A percentile compares a stretch with the other conserved stretches of the same genome.
Evolutionary conservation across 2,888 invertebrate species (phyloP).

Genomic region (Volucella inanis): DNA sequence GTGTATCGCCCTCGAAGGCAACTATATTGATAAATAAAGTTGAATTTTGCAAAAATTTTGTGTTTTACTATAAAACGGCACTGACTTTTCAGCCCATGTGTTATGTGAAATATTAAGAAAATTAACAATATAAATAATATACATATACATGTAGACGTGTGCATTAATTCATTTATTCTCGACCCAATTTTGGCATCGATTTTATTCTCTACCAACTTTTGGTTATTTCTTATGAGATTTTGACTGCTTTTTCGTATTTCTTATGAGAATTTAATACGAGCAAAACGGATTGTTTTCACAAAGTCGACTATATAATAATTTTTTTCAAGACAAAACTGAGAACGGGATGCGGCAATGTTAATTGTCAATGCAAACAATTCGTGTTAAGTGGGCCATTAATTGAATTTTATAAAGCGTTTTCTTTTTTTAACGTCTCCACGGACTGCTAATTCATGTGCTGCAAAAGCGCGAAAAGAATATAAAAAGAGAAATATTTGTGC

Average conservation of each 20-base stretch:
- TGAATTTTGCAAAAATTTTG: no score
- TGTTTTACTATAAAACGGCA: no score
- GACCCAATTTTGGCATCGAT: slow-evolving; percentile 58
- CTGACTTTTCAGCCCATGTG: no score
- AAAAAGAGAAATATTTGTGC: slow-evolving; percentile 50
- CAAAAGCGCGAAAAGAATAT: slow-evolving; percentile 33
- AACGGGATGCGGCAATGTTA: slow-evolving; percentile 49
- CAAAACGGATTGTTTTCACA: background rate
- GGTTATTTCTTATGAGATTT: slow-evolving; percentile 20
- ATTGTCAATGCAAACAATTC: slow-evolving; percentile 65
- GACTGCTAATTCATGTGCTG: slow-evolving; percentile 41
- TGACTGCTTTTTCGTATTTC: slow-evolving; percentile 18
- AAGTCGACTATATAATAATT: slow-evolving; percentile 13
- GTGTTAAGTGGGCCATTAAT: slow-evolving; percentile 68
- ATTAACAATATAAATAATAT: slow-evolving; percentile 38
- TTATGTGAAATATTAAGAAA: slow-evolving; percentile 24
- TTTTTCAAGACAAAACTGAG: slow-evolving; percentile 49
- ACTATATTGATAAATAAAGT: no score
- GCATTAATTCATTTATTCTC: slow-evolving; percentile 59
- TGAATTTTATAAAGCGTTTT: slow-evolving; percentile 64
- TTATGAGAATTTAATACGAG: slow-evolving; percentile 34
- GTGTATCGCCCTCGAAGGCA: no score
- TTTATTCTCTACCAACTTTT: slow-evolving; percentile 42
- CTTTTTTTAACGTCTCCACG: slow-evolving; percentile 41
- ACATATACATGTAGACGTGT: slow-evolving; percentile 43